Conservation (phyloP, 2,113 vertebrate genomes). For the Eidolon helvum region DNA sequence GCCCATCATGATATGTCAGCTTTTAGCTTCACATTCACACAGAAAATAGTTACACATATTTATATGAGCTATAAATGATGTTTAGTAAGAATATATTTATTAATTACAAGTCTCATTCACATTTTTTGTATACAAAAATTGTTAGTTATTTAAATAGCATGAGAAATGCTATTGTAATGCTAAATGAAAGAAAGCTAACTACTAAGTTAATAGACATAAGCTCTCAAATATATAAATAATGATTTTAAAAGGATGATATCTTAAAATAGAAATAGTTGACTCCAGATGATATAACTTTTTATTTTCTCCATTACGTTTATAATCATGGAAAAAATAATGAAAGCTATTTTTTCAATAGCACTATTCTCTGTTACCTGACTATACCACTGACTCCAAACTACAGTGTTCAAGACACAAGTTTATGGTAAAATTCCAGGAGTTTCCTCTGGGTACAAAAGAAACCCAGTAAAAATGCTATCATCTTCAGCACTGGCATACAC, state of each 20-base stretch:
- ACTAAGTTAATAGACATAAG: not conserved
- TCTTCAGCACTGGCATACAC: conserved; percentile 93
- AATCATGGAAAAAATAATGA: not conserved
- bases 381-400: conserved; percentile 1
- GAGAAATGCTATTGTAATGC: not conserved
- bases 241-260: not conserved
- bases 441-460: conserved; percentile 92
- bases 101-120: not conserved
- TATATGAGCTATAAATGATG: not conserved
- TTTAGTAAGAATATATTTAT: conserved; percentile 31
- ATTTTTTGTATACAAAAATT: not conserved
- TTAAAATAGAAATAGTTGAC: not conserved
- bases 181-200: not conserved
- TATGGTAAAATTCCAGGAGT: conserved; percentile 61
- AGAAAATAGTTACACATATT: not conserved
- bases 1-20: not conserved
- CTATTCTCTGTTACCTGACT: not conserved
- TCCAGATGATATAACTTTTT: not conserved
- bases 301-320: conserved; percentile 1
- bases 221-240: not conserved
- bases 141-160: not conserved
- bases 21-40: not conserved
- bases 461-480: conserved; percentile 95
- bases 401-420: not conserved
- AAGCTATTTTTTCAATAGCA: not conserved